Conservation (phyloP, 37 sponge, comb jelly and placozoan species). For the Hexactinellida sp. region DNA sequence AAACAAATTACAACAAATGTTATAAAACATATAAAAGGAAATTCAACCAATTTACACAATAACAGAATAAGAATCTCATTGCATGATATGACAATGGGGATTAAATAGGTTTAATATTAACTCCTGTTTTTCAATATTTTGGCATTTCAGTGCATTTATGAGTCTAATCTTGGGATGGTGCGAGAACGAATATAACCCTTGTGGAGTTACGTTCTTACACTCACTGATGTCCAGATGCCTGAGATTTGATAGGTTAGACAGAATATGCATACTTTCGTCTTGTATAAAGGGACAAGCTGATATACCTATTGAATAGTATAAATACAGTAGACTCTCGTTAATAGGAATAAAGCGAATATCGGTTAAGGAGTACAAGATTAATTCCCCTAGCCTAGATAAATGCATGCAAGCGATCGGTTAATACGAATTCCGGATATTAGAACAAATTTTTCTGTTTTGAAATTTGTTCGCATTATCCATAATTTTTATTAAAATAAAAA, state of each 20-base stretch:
- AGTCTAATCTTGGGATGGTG: neutral
- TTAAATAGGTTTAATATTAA: neutral
- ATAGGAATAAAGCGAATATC: too few species aligned
- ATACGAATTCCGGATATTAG: too few species aligned
- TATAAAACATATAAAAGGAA: neutral
- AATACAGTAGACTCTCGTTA: too few species aligned
- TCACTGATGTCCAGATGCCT: slow-evolving; percentile 2
- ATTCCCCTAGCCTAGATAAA: too few species aligned
- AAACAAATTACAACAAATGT: neutral
- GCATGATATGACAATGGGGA: neutral
- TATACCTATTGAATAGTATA: neutral
- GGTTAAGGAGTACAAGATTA: too few species aligned
- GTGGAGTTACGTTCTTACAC: neutral
- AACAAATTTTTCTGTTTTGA: too few species aligned
- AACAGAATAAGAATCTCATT: neutral
- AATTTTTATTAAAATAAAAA: too few species aligned
- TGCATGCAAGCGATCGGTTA: too few species aligned
- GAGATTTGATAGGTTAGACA: neutral
- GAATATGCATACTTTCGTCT: neutral
- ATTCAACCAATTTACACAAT: neutral
- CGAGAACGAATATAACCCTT: neutral
- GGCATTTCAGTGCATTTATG: neutral
- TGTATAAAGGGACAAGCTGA: neutral
- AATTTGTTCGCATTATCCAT: too few species aligned
- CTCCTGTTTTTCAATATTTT: neutral